phyloP scores from a whole-genome alignment of 2,113 vertebrate genomes.

The Nerophis lumbriciformis region DNA sequence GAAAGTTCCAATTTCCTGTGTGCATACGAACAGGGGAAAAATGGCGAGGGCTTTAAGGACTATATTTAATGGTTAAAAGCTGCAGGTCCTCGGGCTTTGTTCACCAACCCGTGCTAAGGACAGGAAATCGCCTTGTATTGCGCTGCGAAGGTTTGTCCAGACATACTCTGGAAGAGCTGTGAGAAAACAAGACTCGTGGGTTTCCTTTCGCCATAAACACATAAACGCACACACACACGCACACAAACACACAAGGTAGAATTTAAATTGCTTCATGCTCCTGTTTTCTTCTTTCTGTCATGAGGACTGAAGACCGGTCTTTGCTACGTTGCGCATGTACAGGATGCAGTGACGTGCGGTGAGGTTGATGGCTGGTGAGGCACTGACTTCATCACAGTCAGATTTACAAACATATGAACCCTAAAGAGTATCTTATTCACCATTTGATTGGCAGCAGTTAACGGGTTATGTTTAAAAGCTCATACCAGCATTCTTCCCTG shows the following conservation, averaged over 20 bases:
- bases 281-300: constrained; percentile 42
- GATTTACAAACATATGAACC: too few relatives aligned
- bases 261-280: constrained; percentile 44
- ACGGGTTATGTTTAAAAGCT: too few relatives aligned
- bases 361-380: too few relatives aligned
- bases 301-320: constrained; percentile 6
- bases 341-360: not conserved
- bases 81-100: not conserved
- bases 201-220: constrained; percentile 29
- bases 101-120: constrained; percentile 3
- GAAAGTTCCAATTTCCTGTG: constrained; percentile 16
- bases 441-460: too few relatives aligned
- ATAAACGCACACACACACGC: constrained; percentile 14
- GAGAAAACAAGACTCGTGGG: constrained; percentile 42
- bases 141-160: constrained; percentile 22
- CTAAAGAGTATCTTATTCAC: too few relatives aligned
- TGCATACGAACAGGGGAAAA: not conserved
- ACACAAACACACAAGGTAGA: constrained; percentile 28
- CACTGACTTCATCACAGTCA: too few relatives aligned
- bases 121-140: constrained; percentile 34
- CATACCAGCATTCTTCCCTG: too few relatives aligned
- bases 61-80: not conserved
- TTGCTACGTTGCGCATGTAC: not conserved
- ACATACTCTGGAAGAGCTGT: constrained; percentile 32
- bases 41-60: not conserved